Percentiles rank a stretch among this genome's conserved stretches.
phyloP scores from a whole-genome alignment of 2,888 invertebrate genomes.

The Busseola fusca region DNA sequence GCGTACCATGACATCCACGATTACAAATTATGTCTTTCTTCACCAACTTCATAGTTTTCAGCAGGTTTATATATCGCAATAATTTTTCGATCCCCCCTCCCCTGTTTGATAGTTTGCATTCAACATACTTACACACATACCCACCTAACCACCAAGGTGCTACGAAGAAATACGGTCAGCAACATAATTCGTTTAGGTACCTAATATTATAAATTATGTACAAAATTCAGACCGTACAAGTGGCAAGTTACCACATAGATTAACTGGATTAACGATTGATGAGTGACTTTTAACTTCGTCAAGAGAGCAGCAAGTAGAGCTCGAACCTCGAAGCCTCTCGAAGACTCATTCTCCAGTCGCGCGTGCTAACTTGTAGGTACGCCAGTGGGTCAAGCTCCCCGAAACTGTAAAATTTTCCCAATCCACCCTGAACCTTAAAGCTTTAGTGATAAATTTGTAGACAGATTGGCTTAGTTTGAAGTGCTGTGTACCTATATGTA shows the following conservation, averaged over 20 bases:
- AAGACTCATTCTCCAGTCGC: background rate
- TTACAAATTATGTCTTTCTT: background rate
- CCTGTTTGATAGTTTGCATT: background rate
- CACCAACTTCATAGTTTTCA: background rate
- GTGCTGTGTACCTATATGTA: no score
- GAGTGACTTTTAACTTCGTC: background rate
- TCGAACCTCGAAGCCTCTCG: background rate
- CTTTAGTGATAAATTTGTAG: no score
- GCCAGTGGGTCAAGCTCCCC: no score
- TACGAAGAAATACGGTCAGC: background rate
- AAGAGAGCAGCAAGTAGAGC: constrained; percentile 2
- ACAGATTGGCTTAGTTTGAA: no score
- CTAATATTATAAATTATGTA: background rate
- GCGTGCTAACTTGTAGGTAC: no score
- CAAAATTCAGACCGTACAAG: background rate
- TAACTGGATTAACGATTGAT: background rate
- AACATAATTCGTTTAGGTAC: background rate
- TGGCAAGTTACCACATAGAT: background rate
- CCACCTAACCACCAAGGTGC: background rate
- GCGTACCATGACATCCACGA: background rate
- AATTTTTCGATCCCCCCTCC: background rate
- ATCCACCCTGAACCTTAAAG: no score
- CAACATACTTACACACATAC: constrained; percentile 22
- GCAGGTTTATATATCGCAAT: background rate
- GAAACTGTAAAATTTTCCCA: no score